Base-by-base conservation (phyloP, 2,888 invertebrate species). In the Acleris laterana region DNA sequence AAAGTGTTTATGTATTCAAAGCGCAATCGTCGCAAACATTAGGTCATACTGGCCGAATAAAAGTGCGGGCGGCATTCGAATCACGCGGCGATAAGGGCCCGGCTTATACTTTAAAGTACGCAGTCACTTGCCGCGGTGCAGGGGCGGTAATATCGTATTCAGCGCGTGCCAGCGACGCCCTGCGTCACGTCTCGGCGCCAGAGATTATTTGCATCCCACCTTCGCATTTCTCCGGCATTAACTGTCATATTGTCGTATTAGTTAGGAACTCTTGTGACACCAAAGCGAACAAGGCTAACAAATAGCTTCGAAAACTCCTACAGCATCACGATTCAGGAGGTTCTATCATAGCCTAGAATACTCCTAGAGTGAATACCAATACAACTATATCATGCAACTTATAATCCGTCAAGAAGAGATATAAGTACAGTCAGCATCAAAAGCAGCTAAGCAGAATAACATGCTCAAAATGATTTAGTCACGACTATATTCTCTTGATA, bases 141-240 rank as follows among this genome's bases (percentile, higher is more conserved):
- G 13, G 58, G 38, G 70, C 68, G 73, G 71, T 73, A 78, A 80
- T 77, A 83, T 89, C 74, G 80, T 87, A 89, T 88, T 89, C 88
- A 80, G 74, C 78, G 74, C 86, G 79, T 78, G 84, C 80, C 76
- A 74, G 74, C 75, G 80, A 86, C 78, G 85, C 85, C 80, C 76
- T 78, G 79, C 72, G 80, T 80, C 88, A 87, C 88, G 88, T 88
- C 77, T 81, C 80, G 71, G 78, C 81, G 78, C 78, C 79, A 80
- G 76, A 79, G 82, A 83, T 81, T 87, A 88, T 89, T 88, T 88
- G 87, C 88, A 87, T 88, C 84, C 76, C 79, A 87, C 85, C 87
- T 88, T 83, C 79, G 82, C 79, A 77, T 82, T 82, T 82, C 78
- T 78, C 73, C 73, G 73, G 79, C 81, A 83, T 85, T 85, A 88